Conservation (phyloP, 2,113 vertebrate genomes). For the Puntigrus tetrazona region DNA sequence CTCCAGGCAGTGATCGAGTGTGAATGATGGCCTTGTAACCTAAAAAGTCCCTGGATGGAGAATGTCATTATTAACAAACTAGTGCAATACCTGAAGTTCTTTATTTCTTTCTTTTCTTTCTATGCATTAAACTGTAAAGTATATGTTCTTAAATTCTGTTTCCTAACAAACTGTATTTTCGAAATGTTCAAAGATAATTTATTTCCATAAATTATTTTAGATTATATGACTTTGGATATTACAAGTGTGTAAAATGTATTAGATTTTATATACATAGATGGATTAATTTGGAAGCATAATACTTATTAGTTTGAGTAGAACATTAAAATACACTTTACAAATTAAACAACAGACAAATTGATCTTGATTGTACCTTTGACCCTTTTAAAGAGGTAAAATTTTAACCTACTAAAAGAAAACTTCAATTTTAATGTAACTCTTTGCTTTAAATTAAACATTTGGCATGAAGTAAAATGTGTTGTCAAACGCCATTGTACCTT, state of each 20-base stretch:
- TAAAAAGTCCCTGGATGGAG: background rate
- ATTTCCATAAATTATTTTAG: background rate
- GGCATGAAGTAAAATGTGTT: background rate
- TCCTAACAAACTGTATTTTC: too few species aligned
- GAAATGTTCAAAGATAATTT: background rate
- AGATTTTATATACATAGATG: background rate
- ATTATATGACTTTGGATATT: background rate
- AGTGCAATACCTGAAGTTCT: background rate
- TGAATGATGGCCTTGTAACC: constrained; percentile 49
- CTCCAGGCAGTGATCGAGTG: constrained; percentile 73
- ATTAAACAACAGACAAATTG: background rate
- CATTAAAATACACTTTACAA: background rate
- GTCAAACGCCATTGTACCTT: background rate
- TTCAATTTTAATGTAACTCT: background rate
- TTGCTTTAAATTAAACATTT: background rate
- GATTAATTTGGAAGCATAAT: background rate
- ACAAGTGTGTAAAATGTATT: background rate
- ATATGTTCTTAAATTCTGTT: background rate
- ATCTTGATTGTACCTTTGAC: background rate
- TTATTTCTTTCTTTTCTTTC: background rate
- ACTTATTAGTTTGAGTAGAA: background rate
- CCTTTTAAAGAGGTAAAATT: background rate
- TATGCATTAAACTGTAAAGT: background rate
- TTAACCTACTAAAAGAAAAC: background rate
- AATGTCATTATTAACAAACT: background rate